phyloP scores from a whole-genome alignment of 2,113 vertebrate species.

The Rhynchopsitta pachyrhyncha region DNA sequence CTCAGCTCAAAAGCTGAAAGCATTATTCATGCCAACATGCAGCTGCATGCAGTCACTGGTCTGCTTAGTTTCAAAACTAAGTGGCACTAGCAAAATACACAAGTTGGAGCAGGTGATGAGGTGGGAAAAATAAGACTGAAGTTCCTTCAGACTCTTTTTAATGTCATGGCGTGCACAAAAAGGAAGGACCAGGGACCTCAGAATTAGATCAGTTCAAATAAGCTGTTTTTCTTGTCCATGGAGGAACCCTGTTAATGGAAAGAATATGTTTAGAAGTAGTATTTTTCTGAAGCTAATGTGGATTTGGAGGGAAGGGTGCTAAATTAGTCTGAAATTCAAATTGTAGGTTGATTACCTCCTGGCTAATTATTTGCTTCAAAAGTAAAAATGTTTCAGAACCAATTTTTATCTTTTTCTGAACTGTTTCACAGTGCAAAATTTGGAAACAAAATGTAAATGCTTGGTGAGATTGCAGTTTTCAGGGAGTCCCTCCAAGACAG shows the following conservation, averaged over 20 bases:
- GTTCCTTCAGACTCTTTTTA: neutral
- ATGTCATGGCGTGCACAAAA: neutral
- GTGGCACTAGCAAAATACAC: slow-evolving; percentile 34
- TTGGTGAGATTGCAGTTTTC: neutral
- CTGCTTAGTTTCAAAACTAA: slow-evolving; percentile 52
- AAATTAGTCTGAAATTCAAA: neutral
- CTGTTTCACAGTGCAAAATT: neutral
- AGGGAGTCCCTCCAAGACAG: neutral
- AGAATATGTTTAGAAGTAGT: neutral
- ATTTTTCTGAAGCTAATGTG: neutral
- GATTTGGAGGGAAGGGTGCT: neutral
- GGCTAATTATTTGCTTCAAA: neutral
- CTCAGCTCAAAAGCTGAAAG: neutral
- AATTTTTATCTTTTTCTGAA: neutral
- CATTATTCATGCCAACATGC: slow-evolving; percentile 36
- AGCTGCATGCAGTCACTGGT: slow-evolving; percentile 24
- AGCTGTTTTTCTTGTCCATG: neutral
- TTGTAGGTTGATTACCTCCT: neutral
- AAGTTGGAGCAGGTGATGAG: slow-evolving; percentile 40
- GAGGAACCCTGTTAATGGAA: neutral
- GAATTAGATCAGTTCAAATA: neutral
- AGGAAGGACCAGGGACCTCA: neutral
- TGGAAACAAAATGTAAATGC: neutral
- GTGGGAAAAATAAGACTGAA: neutral
- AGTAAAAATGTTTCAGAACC: neutral